These are phyloP conservation scores for Diplodus puntazzo DNA, from an alignment of 2,797 vertebrate species.

Conservation along the genomic window DNA sequence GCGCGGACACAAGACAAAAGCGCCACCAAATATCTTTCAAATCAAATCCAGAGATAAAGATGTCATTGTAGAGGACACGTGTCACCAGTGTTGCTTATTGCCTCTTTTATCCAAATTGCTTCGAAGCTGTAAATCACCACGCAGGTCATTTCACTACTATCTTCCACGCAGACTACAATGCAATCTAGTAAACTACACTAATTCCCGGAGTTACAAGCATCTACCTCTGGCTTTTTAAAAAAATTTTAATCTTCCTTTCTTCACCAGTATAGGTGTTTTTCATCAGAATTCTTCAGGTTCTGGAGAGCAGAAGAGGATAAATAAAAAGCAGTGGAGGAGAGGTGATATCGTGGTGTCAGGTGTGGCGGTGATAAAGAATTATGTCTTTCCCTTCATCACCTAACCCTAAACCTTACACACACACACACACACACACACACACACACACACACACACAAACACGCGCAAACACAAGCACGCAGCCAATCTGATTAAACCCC, in stretches of 20 bases:
- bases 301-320: not conserved
- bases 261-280: constrained; percentile 23
- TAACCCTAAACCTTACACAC: constrained; percentile 27
- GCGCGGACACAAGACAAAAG: not conserved
- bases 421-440: constrained; percentile 16
- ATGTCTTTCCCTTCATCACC: constrained; percentile 54
- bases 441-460: constrained; percentile 11
- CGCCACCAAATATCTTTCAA: not conserved
- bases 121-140: constrained; percentile 45
- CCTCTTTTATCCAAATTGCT: constrained; percentile 61
- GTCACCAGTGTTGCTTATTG: constrained; percentile 22
- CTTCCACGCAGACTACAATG: not conserved
- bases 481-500: constrained; percentile 79
- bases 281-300: constrained; percentile 1
- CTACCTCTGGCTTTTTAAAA: too few species aligned
- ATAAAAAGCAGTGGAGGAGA: constrained; percentile 25
- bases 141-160: constrained; percentile 27
- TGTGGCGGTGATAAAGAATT: constrained; percentile 50
- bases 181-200: constrained; percentile 12
- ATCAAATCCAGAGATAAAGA: not conserved
- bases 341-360: constrained; percentile 29
- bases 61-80: constrained; percentile 21
- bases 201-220: constrained; percentile 2
- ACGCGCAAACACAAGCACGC: constrained; percentile 13
- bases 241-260: constrained; percentile 28